Percentiles rank a stretch among this genome's conserved stretches.
These are phyloP conservation scores for Carposina sasakii DNA, from an alignment of 1,140 invertebrate genomes.

Conservation along the genomic window DNA sequence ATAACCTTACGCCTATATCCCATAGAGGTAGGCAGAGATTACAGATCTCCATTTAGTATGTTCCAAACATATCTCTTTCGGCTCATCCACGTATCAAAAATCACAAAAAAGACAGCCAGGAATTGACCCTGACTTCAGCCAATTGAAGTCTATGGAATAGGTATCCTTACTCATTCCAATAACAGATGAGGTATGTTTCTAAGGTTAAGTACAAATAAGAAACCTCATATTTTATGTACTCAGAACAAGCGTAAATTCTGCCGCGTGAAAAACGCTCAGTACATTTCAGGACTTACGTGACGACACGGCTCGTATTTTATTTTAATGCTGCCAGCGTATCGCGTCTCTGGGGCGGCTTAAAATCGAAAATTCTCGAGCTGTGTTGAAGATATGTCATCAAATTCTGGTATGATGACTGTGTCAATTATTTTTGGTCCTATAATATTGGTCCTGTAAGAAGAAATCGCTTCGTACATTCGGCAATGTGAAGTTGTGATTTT, in stretches of 20 bases:
- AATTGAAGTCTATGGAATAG: neutral
- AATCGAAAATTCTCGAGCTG: slow-evolving; percentile 65
- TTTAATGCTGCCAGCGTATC: slow-evolving; percentile 52
- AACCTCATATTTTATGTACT: neutral
- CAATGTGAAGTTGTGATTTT: too few relatives aligned
- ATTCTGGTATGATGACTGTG: slow-evolving; percentile 3
- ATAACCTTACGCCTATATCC: too few relatives aligned
- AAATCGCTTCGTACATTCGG: too few relatives aligned
- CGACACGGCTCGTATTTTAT: slow-evolving; percentile 54
- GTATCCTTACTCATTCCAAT: neutral
- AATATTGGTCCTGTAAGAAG: too few relatives aligned
- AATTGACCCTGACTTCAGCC: neutral
- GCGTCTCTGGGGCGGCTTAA: slow-evolving; percentile 41
- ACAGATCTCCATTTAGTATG: too few relatives aligned
- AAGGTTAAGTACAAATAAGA: neutral
- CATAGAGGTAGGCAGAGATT: too few relatives aligned
- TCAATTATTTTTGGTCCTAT: too few relatives aligned
- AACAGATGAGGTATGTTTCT: neutral
- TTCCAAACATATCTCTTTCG: too few relatives aligned
- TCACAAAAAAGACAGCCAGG: too few relatives aligned
- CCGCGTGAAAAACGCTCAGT: neutral
- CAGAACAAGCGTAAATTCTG: neutral
- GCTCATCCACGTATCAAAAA: too few relatives aligned
- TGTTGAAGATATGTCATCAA: slow-evolving; percentile 34
- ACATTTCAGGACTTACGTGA: too few relatives aligned